A percentile compares a stretch with the other conserved stretches of the same genome.
Evolutionary conservation across 2,113 vertebrate genomes (phyloP).

Genomic region (Beaufortia kweichowensis): DNA sequence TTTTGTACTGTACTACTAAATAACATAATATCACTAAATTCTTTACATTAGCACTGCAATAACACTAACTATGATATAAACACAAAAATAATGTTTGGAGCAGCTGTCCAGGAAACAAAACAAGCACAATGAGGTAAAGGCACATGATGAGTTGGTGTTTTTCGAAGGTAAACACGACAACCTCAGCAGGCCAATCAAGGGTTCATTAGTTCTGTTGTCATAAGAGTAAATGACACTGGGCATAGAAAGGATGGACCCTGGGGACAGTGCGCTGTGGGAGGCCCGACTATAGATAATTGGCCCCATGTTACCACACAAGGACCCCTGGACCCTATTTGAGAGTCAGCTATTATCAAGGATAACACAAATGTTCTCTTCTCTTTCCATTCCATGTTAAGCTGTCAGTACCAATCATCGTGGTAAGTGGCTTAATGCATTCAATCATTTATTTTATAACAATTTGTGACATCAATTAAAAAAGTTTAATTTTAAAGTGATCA

Average conservation of each 20-base stretch:
- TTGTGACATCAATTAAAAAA: neutral
- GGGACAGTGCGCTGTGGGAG: conserved; percentile 62
- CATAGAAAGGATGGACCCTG: conserved; percentile 64
- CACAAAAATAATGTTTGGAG: neutral
- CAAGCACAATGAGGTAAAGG: neutral
- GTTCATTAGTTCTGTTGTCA: conserved; percentile 75
- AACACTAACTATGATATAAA: conserved; percentile 37
- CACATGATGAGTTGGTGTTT: conserved; percentile 34
- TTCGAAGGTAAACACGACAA: conserved; percentile 43
- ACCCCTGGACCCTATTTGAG: conserved; percentile 26
- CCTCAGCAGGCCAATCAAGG: conserved; percentile 69
- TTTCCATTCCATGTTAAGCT: conserved; percentile 1
- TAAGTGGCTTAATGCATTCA: neutral
- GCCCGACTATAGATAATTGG: conserved; percentile 66
- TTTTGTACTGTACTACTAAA: too few relatives aligned
- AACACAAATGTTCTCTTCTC: conserved; percentile 6
- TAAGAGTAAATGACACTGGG: conserved; percentile 72
- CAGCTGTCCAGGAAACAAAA: conserved; percentile 26
- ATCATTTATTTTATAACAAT: neutral
- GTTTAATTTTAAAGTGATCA: neutral
- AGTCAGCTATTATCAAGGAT: conserved; percentile 16
- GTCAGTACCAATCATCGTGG: neutral
- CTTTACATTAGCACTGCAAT: conserved; percentile 7
- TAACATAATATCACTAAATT: neutral
- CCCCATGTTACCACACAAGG: conserved; percentile 47